Base-by-base conservation (phyloP, 2,797 vertebrate species). In the Cyclura pinguis region DNA sequence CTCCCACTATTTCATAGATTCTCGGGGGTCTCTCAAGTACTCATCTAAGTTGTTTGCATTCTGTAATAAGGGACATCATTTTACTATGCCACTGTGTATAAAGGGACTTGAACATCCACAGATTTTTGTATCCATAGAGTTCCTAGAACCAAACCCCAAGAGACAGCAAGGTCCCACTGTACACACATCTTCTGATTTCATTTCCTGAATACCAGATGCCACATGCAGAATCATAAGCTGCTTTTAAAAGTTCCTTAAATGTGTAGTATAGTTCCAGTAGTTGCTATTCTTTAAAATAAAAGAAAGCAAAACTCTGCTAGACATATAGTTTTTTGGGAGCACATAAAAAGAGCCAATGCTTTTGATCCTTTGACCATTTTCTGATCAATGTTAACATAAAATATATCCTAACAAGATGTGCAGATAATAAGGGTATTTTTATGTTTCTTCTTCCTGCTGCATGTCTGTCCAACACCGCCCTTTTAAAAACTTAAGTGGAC, bases 151-250 rank as follows among this genome's bases (percentile, higher is more conserved):
- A 42, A 42, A 42, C 42, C 42, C 3, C 42, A 42, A 42, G 42
- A 42, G 42, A 42, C 42, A 42, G 42, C 42, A 42, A 42, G 42
- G 42, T 42, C 42, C 42, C 42, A 42, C 42, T 42, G 1, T 6
- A 27, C 22, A 82, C 67, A 73, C 38, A 20, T 74, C 32, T 86
- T 81, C 73, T 84, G 6, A n/a, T 89, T 64, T 84, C 72, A 52
- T 67, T 67, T 35, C 3, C 57, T 77, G 42, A 84, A 35, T 22
- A 35, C 9, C 8, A 50, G 13, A n/a, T 76, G 18, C 50, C n/a
- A 24, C 13, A 20, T 27, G 3, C 69, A 89, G 42, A 69, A 47
- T 35, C 38, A 50, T 47, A 73, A 20, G 7, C 10, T n/a, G 20
- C 27, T 35, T 73, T 85, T 67, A n/a, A 72, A 22, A 72, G 18